Evolutionary conservation across 2,888 invertebrate species (phyloP), one percentile per base, ranked within the genome.

Genomic region (Mactromeris polynyma): DNA sequence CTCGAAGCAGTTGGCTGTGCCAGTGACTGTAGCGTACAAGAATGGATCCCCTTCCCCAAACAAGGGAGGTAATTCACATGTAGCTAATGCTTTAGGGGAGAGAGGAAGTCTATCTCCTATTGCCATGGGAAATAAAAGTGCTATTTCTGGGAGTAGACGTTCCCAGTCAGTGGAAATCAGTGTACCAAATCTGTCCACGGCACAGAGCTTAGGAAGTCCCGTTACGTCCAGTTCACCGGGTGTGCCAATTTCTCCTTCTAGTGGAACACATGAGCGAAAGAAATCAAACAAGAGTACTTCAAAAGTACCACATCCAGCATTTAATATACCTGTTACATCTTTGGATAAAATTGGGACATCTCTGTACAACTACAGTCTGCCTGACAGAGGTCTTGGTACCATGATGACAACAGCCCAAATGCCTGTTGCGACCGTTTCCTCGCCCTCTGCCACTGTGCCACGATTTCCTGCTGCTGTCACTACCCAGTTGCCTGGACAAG

Each of bases 291-390:
- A 84, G 31, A 81, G 82, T 14, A 46, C 89, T 31, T 81, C 83
- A 6, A 91, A 91, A 84, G 64, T 85, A 38, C 91, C 90, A 2
- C 91, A 91, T 42, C 91, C 91, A 87, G 91, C 91, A 88, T 91
- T 91, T 88, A 90, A 90, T 85, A 90, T 90, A 64, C 91, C 89
- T 42, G 83, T 81, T 21, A 85, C 84, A 4, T 69, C 88, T 11
- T 87, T 92, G 84, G 94, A 94, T 46, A 94, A 93, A 82, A 91
- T 92, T 80, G 91, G 93, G 42, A 88, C 93, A 31, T 79, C 91
- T 9, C 90, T 93, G 26, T 96, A 96, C 85, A 95, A 96, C 88
- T 96, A 95, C 89, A 95, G 92, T 83, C 91, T 95, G 31, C 96
- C 96, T 33, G 96, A 96, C 81, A 89, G 96, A 54, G 96, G 96